Percentiles rank a stretch among this genome's conserved stretches.
phyloP scores from a whole-genome alignment of 2,797 vertebrate genomes.

The Phrynocephalus guinanensis region DNA sequence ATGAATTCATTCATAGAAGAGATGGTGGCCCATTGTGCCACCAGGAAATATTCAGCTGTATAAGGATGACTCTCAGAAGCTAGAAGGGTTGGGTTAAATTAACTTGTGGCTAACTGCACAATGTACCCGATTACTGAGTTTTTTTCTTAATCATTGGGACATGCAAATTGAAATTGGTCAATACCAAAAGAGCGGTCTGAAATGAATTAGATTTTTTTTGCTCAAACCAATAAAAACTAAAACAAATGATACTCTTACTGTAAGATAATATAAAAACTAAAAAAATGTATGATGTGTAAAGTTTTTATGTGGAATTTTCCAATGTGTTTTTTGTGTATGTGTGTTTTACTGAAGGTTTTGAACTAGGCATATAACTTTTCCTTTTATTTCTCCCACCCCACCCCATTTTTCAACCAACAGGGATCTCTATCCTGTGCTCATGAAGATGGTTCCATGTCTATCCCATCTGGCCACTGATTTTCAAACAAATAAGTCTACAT shows the following conservation, averaged over 20 bases:
- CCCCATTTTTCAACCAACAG: constrained; percentile 67
- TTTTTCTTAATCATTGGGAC: neutral
- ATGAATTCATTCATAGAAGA: no score
- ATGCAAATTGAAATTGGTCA: neutral
- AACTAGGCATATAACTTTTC: neutral
- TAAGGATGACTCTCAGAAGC: neutral
- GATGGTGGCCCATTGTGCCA: no score
- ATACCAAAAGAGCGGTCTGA: neutral
- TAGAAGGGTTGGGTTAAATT: neutral
- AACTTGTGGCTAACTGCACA: neutral
- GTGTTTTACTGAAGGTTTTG: neutral
- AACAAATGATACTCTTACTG: neutral
- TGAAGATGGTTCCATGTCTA: constrained; percentile 84
- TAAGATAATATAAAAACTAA: neutral
- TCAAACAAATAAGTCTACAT: constrained; percentile 54
- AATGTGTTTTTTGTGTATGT: neutral
- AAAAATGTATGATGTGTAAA: neutral
- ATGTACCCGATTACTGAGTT: neutral
- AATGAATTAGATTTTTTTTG: no score
- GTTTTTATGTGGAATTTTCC: neutral
- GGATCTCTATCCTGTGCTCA: constrained; percentile 91
- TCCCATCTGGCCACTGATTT: constrained; percentile 64
- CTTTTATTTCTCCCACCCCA: neutral
- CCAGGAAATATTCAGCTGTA: neutral
- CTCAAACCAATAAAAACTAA: no score